Evolutionary conservation across 2,888 invertebrate species (phyloP).

Genomic region (Luperina testacea): DNA sequence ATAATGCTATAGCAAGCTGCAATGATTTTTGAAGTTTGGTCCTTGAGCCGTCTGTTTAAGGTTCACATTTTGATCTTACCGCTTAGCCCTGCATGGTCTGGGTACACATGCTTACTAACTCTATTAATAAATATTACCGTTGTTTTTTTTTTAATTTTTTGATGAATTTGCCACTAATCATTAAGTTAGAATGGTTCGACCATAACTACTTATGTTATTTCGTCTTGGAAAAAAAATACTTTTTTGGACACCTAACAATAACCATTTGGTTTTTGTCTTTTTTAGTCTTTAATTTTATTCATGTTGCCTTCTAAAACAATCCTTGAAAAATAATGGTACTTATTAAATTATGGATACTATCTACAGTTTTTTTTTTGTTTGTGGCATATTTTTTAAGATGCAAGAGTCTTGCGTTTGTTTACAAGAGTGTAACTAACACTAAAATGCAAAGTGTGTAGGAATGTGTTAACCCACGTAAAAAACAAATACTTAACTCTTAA

Average conservation of each 20-base stretch:
- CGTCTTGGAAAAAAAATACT: neutral
- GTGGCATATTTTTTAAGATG: neutral
- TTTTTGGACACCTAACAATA: neutral
- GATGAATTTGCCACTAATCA: neutral
- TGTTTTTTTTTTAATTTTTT: slow-evolving; percentile 1
- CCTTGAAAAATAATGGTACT: neutral
- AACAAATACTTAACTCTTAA: neutral
- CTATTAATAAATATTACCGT: slow-evolving; percentile 6
- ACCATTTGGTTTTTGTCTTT: neutral
- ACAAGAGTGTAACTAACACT: slow-evolving; percentile 3
- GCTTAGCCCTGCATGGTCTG: slow-evolving; percentile 70
- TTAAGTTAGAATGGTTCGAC: neutral
- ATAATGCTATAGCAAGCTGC: slow-evolving; percentile 70
- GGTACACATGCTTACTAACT: slow-evolving; percentile 66
- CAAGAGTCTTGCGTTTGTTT: neutral
- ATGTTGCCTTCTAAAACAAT: neutral
- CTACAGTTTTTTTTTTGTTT: neutral
- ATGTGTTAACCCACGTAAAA: neutral
- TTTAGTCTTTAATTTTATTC: neutral
- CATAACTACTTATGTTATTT: neutral
- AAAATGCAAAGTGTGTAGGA: neutral
- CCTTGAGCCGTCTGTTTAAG: slow-evolving; percentile 66
- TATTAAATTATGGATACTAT: neutral
- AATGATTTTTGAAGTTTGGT: slow-evolving; percentile 65
- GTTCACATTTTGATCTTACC: slow-evolving; percentile 74